Evolutionary conservation across 1,140 invertebrate species (phyloP).

Genomic region (Contarinia nasturtii): DNA sequence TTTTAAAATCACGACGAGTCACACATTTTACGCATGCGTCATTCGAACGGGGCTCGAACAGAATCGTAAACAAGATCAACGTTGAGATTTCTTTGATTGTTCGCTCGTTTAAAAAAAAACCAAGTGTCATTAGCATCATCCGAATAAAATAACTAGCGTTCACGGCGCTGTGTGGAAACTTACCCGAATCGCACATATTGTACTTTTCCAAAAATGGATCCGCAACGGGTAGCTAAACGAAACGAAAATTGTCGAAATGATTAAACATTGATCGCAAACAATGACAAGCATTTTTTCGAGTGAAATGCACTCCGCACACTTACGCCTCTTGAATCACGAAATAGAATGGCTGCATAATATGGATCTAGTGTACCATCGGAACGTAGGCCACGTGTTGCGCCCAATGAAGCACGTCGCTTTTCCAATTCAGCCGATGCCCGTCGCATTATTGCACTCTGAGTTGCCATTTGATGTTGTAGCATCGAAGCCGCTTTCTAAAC

Average conservation of each 20-base stretch:
- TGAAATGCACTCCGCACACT: conserved; percentile 25
- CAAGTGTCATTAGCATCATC: no score
- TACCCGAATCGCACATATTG: conserved; percentile 63
- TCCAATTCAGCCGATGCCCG: conserved; percentile 55
- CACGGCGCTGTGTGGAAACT: no score
- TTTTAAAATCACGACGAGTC: no score
- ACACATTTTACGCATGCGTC: no score
- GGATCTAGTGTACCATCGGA: conserved; percentile 44
- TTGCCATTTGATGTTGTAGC: conserved; percentile 36
- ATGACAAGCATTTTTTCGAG: neutral
- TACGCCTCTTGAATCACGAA: conserved; percentile 74
- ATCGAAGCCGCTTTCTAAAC: conserved; percentile 43
- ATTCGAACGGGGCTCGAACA: no score
- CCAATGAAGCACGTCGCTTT: conserved; percentile 49
- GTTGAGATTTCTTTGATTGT: neutral
- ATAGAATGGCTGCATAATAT: conserved; percentile 69
- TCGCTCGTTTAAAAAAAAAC: no score
- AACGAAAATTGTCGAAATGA: conserved; percentile 2
- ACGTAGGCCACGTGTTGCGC: conserved; percentile 28
- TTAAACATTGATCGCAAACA: neutral
- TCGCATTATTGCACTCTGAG: conserved; percentile 49
- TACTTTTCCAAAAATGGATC: conserved; percentile 80
- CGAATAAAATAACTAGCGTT: no score
- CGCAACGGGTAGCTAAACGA: conserved; percentile 65
- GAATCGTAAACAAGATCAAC: neutral